Evolutionary conservation across 2,113 vertebrate species (phyloP), one percentile per base, ranked within the genome.

Genomic region (Brachypteracias leptosomus): DNA sequence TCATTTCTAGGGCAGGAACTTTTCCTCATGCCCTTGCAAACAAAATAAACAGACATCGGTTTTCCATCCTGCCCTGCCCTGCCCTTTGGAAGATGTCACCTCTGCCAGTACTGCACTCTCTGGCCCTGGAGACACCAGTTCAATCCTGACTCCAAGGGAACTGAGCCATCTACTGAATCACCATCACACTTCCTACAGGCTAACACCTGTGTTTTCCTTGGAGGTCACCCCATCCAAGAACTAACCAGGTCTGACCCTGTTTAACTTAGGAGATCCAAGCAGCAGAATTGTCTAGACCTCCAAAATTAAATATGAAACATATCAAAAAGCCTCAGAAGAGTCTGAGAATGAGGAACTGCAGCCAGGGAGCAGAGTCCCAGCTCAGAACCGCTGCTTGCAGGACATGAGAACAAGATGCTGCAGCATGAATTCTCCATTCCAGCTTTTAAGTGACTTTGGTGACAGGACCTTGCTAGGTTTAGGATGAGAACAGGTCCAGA

Each of bases 151-250:
- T 80, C 73, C 17, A 12, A 88, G 88, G 74, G 68, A 91, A 52
- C 42, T 4, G 35, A 92, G 82, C 82, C 67, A 77, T 74, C 71
- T 89, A 28, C 51, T 7, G 15, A 83, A 80, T 90, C 88, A 65
- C 85, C 85, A 77, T 6, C 67, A 44, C 55, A 18, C 63, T 79
- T 88, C 62, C 88, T 40, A 31, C 68, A 80, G 82, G 55, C 49
- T 52, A 47, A 80, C 85, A 91, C 78, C 75, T 93, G 38, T 92
- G 73, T 88, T 97, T 93, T 65, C 88, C 88, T 96, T 94, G 93
- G 90, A 89, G 82, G n/a, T 65, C 33, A 36, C 44, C 44, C 89
- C 66, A 72, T 85, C 57, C 80, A 65, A 72, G 70, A 71, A n/a
- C 42, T 24, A 59, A 40, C 42, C 42, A 90, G 51, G 29, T 65